Percentiles rank a stretch among this genome's conserved stretches.
Evolutionary conservation across 2,113 vertebrate species (phyloP).

Genomic region (Neolamprologus toae): DNA sequence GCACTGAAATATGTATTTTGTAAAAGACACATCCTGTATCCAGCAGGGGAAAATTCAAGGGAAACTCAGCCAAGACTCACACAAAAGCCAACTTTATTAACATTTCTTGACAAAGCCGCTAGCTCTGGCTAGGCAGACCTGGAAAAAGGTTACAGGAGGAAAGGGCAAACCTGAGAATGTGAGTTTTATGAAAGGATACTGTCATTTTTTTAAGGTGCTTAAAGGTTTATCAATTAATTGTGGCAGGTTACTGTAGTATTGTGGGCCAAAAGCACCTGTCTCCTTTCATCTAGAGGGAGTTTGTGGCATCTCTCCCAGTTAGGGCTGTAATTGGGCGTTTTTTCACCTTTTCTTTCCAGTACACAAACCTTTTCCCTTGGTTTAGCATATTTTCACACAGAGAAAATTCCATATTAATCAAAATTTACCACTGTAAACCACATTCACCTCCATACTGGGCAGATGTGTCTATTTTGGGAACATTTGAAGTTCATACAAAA

Average conservation of each 20-base stretch:
- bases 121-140: not conserved
- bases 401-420: not conserved
- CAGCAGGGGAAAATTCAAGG: not conserved
- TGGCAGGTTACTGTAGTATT: not conserved
- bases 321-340: not conserved
- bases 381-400: not conserved
- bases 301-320: not conserved
- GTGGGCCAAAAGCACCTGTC: not conserved
- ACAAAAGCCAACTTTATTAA: not conserved
- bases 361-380: not conserved
- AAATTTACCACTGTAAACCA: not conserved
- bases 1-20: not conserved
- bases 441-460: not conserved
- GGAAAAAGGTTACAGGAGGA: not conserved
- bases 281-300: not conserved
- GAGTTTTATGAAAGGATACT: not conserved
- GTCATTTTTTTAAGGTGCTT: not conserved
- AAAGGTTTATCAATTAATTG: not conserved
- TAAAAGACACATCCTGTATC: not conserved
- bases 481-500: not conserved
- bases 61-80: not conserved
- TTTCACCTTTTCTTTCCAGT: not conserved
- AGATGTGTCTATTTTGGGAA: not conserved
- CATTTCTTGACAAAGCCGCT: not conserved
- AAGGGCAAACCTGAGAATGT: not conserved